Base-by-base conservation (phyloP, 2,888 invertebrate genomes). In the Keiferia lycopersicella region DNA sequence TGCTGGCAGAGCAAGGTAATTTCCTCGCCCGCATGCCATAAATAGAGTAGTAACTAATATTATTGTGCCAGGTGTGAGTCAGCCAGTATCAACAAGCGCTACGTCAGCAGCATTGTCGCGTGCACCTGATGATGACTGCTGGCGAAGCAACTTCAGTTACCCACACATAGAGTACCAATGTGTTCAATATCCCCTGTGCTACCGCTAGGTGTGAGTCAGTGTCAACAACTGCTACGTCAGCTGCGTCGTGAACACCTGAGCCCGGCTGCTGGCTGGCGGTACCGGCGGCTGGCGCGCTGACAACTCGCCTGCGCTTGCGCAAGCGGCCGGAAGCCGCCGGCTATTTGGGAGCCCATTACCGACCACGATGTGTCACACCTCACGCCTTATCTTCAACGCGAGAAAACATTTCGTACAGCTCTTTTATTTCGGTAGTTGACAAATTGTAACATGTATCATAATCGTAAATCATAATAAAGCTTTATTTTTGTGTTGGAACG, bases 321-420 rank as follows among this genome's bases (percentile, higher is more conserved):
- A 22, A 20, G 26, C 22, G 51, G 14, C 51, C 20, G 51, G 51
- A 53, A 53, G 14, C 51, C 51, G 22, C 51, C 51, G 22, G 51
- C 51, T 53, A 53, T 53, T 53, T 53, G 51, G 51, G 51, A 20
- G 26, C 22, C 20, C 51, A 53, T 53, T 26, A 53, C 51, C 51
- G 51, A 51, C 50, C 3, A 4, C 22, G 26, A 53, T 53, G 51
- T 53, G 51, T 53, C 51, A 53, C 22, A 14, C 51, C 34, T 34
- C 34, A 4, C 51, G 1, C 22, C 51, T 53, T 53, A 53, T 53
- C 51, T 20, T 50, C 10, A 10, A 7, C 18, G 22, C 51, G 22
- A 8, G 51, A 53, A 53, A 53, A 20, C 10, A 20, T 22, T 51
- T 26, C 18, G 14, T 20, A 26, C 3, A 26, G 12, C 12, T 3